Evolutionary conservation across 2,113 vertebrate species (phyloP).

Genomic region (Gobio gobio): DNA sequence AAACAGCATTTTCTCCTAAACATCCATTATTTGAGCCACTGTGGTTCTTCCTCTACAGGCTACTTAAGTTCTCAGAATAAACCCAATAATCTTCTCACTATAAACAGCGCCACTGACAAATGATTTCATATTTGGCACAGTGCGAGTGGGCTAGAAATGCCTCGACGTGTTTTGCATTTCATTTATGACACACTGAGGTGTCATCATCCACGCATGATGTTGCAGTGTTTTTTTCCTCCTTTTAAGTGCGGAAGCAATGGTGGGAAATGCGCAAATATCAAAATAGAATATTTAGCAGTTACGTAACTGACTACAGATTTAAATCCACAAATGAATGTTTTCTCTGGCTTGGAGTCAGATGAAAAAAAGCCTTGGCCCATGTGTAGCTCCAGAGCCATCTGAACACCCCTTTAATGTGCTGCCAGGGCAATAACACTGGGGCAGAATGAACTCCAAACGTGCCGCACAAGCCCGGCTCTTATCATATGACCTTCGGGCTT

Average conservation of each 20-base stretch:
- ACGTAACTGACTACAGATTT: background rate
- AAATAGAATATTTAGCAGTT: conserved; percentile 20
- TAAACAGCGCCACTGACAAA: conserved; percentile 7
- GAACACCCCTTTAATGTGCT: background rate
- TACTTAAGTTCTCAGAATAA: conserved; percentile 27
- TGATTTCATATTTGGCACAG: conserved; percentile 2
- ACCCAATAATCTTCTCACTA: background rate
- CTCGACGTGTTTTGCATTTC: conserved; percentile 14
- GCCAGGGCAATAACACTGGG: conserved; percentile 21
- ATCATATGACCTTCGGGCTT: conserved; percentile 51
- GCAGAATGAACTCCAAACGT: background rate
- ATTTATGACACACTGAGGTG: conserved; percentile 34
- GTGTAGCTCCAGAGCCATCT: background rate
- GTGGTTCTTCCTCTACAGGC: background rate
- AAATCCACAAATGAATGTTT: background rate
- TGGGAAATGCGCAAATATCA: background rate
- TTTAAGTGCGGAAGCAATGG: background rate
- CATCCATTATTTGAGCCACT: background rate
- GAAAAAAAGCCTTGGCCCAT: background rate
- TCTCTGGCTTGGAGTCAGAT: background rate
- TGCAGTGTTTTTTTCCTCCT: background rate
- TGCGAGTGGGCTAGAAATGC: conserved; percentile 11
- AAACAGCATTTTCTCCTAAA: background rate
- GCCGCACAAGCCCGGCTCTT: conserved; percentile 9
- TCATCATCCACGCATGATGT: conserved; percentile 27